phyloP scores from a whole-genome alignment of 2,888 invertebrate species.

The Stenotaenia linearis region DNA sequence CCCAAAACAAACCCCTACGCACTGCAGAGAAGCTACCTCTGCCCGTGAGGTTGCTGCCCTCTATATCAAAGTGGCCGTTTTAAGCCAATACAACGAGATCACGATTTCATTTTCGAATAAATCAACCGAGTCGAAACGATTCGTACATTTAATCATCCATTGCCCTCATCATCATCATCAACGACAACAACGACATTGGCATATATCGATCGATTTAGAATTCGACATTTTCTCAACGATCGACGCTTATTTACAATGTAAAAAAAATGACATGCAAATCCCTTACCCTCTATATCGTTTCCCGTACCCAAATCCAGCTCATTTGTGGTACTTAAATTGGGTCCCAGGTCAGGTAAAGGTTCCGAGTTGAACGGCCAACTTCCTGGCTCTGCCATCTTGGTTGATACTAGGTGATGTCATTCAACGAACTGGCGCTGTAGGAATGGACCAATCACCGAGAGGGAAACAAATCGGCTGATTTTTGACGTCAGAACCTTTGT shows the following conservation, averaged over 20 bases:
- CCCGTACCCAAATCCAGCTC: slow-evolving; percentile 34
- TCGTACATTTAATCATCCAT: neutral
- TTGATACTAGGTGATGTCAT: slow-evolving; percentile 21
- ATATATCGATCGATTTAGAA: neutral
- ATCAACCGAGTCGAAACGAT: neutral
- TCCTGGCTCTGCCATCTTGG: slow-evolving; percentile 34
- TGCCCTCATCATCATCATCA: neutral
- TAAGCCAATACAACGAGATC: neutral
- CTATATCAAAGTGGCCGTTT: neutral
- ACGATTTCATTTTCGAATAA: neutral
- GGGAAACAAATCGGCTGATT: slow-evolving; percentile 19
- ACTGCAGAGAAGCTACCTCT: neutral
- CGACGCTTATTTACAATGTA: neutral
- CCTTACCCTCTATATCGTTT: slow-evolving; percentile 35
- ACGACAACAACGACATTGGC: neutral
- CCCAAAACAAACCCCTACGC: slow-evolving; percentile 17
- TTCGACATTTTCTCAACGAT: neutral
- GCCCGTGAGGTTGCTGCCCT: neutral
- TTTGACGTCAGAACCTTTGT: neutral
- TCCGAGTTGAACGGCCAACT: slow-evolving; percentile 35
- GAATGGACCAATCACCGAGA: neutral
- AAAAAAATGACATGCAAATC: neutral
- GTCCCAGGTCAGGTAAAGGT: slow-evolving; percentile 34
- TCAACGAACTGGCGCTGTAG: neutral
- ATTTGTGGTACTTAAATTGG: slow-evolving; percentile 31